Conservation (phyloP, 2,797 vertebrate species). For the Eurystomus glaucurus region DNA sequence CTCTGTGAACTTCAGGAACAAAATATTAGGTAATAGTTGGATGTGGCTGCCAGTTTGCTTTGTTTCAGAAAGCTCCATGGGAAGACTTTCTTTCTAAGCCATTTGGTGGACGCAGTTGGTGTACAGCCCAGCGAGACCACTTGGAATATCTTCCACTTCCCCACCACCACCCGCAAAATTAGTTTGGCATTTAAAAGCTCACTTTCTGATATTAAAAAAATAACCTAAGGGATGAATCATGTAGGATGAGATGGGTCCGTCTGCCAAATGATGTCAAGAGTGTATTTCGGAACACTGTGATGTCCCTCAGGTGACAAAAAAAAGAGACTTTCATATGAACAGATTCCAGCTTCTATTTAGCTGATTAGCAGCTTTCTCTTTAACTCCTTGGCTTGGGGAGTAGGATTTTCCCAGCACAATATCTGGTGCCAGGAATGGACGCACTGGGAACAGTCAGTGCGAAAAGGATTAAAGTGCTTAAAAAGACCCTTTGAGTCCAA, state of each 20-base stretch:
- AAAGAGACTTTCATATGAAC: slow-evolving; percentile 75
- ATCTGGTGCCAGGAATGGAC: slow-evolving; percentile 71
- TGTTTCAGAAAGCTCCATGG: slow-evolving; percentile 64
- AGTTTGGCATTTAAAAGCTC: slow-evolving; percentile 85
- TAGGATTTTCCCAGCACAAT: slow-evolving; percentile 60
- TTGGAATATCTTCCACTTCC: slow-evolving; percentile 79
- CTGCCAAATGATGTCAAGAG: slow-evolving; percentile 82
- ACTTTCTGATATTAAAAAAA: slow-evolving; percentile 85
- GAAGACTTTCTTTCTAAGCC: slow-evolving; percentile 74
- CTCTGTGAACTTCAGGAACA: slow-evolving; percentile 29
- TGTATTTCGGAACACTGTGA: slow-evolving; percentile 72
- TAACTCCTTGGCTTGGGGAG: slow-evolving; percentile 76
- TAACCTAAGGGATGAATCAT: slow-evolving; percentile 81
- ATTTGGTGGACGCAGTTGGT: slow-evolving; percentile 84
- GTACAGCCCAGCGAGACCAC: slow-evolving; percentile 79
- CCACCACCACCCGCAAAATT: slow-evolving; percentile 80
- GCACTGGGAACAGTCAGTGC: slow-evolving; percentile 74
- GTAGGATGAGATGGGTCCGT: slow-evolving; percentile 68
- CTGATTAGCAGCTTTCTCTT: slow-evolving; percentile 85
- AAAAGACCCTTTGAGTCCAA: slow-evolving; percentile 79
- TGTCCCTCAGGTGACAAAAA: slow-evolving; percentile 81
- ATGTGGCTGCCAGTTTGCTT: slow-evolving; percentile 36
- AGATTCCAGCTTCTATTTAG: slow-evolving; percentile 85
- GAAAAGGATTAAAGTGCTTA: slow-evolving; percentile 84
- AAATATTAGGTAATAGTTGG: slow-evolving; percentile 79